These are phyloP conservation scores for Ondatra zibethicus DNA, from an alignment of 2,113 vertebrate genomes.

Conservation along the genomic window DNA sequence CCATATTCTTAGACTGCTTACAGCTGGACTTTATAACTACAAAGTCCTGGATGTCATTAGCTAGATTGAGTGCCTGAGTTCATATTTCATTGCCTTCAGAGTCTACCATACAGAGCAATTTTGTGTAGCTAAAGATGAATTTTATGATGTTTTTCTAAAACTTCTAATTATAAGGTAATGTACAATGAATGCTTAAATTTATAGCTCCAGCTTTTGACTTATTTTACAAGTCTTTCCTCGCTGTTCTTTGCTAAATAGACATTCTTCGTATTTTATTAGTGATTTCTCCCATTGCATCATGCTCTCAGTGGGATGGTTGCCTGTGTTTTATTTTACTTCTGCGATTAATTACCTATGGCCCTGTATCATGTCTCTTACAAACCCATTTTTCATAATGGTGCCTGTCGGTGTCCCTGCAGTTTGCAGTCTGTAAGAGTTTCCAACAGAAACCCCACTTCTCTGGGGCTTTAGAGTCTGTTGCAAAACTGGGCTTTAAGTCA, in stretches of 20 bases:
- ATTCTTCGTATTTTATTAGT: slow-evolving; percentile 87
- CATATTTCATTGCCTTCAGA: slow-evolving; percentile 76
- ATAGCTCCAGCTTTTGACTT: slow-evolving; percentile 81
- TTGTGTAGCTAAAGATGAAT: slow-evolving; percentile 74
- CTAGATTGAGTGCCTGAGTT: slow-evolving; percentile 76
- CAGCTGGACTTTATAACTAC: slow-evolving; percentile 35
- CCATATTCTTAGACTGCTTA: slow-evolving; percentile 40
- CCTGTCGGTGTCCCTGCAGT: slow-evolving; percentile 81
- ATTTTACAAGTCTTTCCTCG: slow-evolving; percentile 86
- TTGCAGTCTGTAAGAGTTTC: slow-evolving; percentile 85
- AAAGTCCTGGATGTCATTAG: slow-evolving; percentile 63
- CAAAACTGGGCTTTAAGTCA: slow-evolving; percentile 81
- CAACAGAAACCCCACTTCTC: slow-evolving; percentile 85
- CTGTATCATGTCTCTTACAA: slow-evolving; percentile 83
- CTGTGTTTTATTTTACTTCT: slow-evolving; percentile 86
- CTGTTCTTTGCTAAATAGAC: slow-evolving; percentile 82
- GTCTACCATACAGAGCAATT: slow-evolving; percentile 69
- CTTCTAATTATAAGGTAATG: slow-evolving; percentile 82
- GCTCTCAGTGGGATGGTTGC: slow-evolving; percentile 82
- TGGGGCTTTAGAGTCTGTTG: slow-evolving; percentile 81
- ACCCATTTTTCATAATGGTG: slow-evolving; percentile 85
- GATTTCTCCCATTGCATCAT: slow-evolving; percentile 88
- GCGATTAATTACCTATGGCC: slow-evolving; percentile 88
- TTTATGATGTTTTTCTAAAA: slow-evolving; percentile 80
- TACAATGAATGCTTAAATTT: slow-evolving; percentile 77